Evolutionary conservation across 1,140 invertebrate genomes (phyloP).

Genomic region (Mycetomoellerius zeteki): DNA sequence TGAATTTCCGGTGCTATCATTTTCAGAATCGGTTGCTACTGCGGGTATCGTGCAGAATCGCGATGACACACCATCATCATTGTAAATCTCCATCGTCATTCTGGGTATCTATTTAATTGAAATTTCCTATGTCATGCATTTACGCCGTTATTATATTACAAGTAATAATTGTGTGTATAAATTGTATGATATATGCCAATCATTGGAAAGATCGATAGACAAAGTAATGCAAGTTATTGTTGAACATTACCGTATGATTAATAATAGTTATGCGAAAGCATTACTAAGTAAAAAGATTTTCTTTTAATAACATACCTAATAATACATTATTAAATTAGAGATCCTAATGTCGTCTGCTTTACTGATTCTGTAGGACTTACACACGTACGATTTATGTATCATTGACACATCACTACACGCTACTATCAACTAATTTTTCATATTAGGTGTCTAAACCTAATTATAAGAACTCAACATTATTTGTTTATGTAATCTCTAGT

Average conservation of each 20-base stretch:
- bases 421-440: no score
- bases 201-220: not conserved
- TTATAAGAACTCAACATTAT: no score
- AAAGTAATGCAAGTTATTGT: not conserved
- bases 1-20: slow-evolving; percentile 69
- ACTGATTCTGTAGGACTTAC: no score
- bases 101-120: slow-evolving; percentile 56
- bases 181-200: slow-evolving; percentile 65
- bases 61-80: not conserved
- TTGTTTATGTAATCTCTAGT: no score
- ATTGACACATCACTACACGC: no score
- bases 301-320: not conserved
- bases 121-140: slow-evolving; percentile 50
- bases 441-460: no score
- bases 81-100: slow-evolving; percentile 27
- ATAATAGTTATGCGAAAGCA: not conserved
- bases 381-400: no score
- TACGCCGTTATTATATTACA: slow-evolving; percentile 29
- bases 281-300: not conserved
- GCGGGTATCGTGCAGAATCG: slow-evolving; percentile 37
- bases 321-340: no score
- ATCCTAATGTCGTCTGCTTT: no score
- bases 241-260: not conserved
- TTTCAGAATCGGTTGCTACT: slow-evolving; percentile 48
- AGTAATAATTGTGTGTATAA: slow-evolving; percentile 67